Conservation (phyloP, 2,888 invertebrate genomes). For the Nephrotoma flavescens region DNA sequence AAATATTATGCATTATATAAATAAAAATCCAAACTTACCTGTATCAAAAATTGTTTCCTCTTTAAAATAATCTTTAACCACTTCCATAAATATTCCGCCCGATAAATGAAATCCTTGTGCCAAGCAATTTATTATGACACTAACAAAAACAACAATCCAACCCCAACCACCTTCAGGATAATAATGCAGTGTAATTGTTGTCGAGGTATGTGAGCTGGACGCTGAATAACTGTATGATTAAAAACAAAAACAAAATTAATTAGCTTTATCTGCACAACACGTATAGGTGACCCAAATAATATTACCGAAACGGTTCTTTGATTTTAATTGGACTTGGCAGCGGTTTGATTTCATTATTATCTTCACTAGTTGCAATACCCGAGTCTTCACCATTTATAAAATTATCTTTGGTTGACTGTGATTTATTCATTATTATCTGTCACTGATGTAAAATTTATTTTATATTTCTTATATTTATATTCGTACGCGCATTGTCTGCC, state of each 20-base stretch:
- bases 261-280: background rate
- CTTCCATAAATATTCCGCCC: background rate
- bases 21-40: background rate
- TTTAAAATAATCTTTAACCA: background rate
- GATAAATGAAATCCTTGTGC: background rate
- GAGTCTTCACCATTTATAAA: slow-evolving; percentile 18
- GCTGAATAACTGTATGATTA: background rate
- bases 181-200: background rate
- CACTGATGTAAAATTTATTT: background rate
- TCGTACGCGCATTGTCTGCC: too few relatives aligned
- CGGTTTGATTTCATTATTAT: slow-evolving; percentile 9
- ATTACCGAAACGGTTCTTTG: background rate
- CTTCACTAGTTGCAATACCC: slow-evolving; percentile 23
- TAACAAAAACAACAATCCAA: background rate
- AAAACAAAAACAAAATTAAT: background rate
- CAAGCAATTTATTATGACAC: background rate
- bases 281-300: background rate
- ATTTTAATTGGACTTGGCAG: background rate
- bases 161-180: slow-evolving; percentile 4
- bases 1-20: too few relatives aligned
- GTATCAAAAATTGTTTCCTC: background rate
- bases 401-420: background rate
- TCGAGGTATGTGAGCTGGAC: background rate
- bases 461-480: background rate
- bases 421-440: background rate